These are phyloP conservation scores for Lichenostomus cassidix DNA, from an alignment of 2,113 vertebrate genomes.

Conservation along the genomic window DNA sequence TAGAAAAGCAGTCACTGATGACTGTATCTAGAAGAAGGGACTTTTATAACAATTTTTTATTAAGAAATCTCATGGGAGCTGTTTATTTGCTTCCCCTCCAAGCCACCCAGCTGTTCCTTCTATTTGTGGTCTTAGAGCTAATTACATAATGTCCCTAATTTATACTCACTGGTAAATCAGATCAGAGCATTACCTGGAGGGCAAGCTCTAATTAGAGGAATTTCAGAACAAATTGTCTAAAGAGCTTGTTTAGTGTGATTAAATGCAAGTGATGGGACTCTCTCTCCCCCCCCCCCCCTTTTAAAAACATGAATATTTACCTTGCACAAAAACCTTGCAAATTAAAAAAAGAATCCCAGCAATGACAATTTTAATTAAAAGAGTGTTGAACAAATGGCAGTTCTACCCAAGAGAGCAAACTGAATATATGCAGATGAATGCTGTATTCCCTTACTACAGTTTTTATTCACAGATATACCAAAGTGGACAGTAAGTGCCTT, in stretches of 20 bases:
- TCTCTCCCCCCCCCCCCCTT: not conserved
- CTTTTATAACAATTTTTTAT: conserved; percentile 35
- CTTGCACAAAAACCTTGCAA: conserved; percentile 22
- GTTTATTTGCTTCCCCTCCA: conserved; percentile 65
- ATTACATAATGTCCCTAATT: conserved; percentile 83
- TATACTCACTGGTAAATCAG: conserved; percentile 80
- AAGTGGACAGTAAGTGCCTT: conserved; percentile 26
- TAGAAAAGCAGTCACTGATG: not conserved
- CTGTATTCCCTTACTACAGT: not conserved
- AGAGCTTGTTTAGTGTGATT: conserved; percentile 78
- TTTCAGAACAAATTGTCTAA: conserved; percentile 81
- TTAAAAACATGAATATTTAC: conserved; percentile 65
- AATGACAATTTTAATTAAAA: conserved; percentile 63
- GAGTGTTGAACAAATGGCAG: conserved; percentile 11
- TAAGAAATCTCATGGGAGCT: conserved; percentile 62
- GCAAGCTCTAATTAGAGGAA: conserved; percentile 79
- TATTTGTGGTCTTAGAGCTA: conserved; percentile 78
- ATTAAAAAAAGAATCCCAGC: conserved; percentile 34
- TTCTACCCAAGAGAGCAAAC: conserved; percentile 14
- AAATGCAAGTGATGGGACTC: conserved; percentile 61
- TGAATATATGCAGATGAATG: not conserved
- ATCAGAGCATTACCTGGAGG: conserved; percentile 80
- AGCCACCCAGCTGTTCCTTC: conserved; percentile 76
- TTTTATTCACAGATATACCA: conserved; percentile 18
- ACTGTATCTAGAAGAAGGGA: not conserved